Evolutionary conservation across 1,140 invertebrate species (phyloP).

Genomic region (Nephila pilipes): DNA sequence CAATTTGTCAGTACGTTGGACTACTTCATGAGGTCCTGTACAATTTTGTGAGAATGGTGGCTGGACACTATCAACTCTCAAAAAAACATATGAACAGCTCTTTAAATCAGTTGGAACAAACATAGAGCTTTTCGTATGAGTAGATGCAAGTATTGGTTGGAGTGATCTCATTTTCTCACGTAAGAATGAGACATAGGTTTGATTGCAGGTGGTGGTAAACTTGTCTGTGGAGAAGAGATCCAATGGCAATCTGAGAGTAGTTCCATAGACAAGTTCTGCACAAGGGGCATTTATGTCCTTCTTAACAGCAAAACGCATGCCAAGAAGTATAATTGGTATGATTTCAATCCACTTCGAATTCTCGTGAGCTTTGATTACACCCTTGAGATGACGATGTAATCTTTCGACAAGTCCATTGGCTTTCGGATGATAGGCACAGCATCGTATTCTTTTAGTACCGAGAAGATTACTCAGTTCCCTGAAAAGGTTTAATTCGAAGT

Average conservation of each 20-base stretch:
- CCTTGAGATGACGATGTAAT: slow-evolving; percentile 80
- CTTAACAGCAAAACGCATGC: slow-evolving; percentile 78
- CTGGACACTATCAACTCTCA: not conserved
- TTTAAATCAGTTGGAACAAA: not conserved
- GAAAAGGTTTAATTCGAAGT: slow-evolving; percentile 80
- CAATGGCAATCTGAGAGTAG: slow-evolving; percentile 75
- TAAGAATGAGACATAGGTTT: not conserved
- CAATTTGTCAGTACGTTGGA: not conserved
- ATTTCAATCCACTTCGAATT: slow-evolving; percentile 79
- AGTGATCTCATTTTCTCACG: not conserved
- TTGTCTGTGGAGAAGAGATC: slow-evolving; percentile 56
- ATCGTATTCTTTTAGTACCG: slow-evolving; percentile 45
- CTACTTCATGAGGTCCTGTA: not conserved
- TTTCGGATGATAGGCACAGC: slow-evolving; percentile 78
- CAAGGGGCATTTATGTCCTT: slow-evolving; percentile 77
- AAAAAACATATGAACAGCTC: slow-evolving; percentile 22
- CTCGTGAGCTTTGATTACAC: slow-evolving; percentile 53
- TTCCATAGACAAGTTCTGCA: slow-evolving; percentile 78
- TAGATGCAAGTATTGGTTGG: not conserved
- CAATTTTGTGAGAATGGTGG: not conserved
- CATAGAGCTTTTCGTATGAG: not conserved
- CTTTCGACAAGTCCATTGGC: slow-evolving; percentile 80
- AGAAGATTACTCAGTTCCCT: not conserved
- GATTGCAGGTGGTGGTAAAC: not conserved
- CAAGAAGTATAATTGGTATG: slow-evolving; percentile 81